Base-by-base conservation (phyloP, 2,888 invertebrate genomes). In the Sabatieria punctata region DNA sequence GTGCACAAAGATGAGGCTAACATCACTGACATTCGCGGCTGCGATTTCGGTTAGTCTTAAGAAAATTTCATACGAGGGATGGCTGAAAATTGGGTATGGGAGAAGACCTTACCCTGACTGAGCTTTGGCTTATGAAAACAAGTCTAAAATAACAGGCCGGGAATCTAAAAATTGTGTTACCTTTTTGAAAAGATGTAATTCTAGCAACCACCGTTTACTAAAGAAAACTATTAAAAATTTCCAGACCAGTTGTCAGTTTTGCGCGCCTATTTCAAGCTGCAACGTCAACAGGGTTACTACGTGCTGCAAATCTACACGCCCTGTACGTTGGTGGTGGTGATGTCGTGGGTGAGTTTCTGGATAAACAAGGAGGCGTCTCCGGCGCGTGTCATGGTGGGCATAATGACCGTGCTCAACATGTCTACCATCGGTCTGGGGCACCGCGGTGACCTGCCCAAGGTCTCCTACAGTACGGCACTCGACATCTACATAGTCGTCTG, bases 331-430 rank as follows among this genome's bases (percentile, higher is more conserved):
- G 65, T 71, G 19, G 73, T 73, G 22, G 69, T 70, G 18, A 63
- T 73, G 42, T 69, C 69, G 2, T 72, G 84, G 84, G 82, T 85
- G 1, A 82, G 82, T 1, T 71, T 71, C 58, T 71, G 71, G 71
- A 63, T 64, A 42, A 59, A 59, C 46, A 59, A 59, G 39, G 84
- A 85, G 67, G 83, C 83, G 1, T 82, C 80, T 0, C 81, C 82
- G 0, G 84, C 83, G 65, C 71, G 84, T 46, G 79, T 84, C 1
- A 79, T 82, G 0, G 67, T 84, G 38, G 83, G 83, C 43, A 80
- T 83, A 46, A 84, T 81, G 39, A 83, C 82, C 0, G 82, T 84
- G 6, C 70, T 84, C 46, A 83, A 82, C 11, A 82, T 84, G 82
- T 81, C 82, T 0, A 82, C 83, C 60, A 69, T 83, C 49, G 82